Evolutionary conservation across 2,888 invertebrate species (phyloP).

Genomic region (Dryobota labecula): DNA sequence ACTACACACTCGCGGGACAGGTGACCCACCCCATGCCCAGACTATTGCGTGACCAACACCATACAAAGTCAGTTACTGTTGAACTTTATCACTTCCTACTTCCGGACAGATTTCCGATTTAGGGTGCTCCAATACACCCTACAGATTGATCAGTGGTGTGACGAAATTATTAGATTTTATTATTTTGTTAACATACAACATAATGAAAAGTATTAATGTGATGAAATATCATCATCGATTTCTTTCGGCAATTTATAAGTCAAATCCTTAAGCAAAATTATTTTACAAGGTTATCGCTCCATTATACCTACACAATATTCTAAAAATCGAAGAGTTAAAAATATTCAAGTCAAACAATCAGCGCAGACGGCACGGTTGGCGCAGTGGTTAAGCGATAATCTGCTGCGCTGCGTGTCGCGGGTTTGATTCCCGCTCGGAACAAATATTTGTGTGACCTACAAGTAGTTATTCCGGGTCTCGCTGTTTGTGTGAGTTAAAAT

Average conservation of each 20-base stretch:
- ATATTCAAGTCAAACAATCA: no score
- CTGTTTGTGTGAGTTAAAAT: no score
- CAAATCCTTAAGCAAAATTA: background rate
- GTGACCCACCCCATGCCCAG: slow-evolving; percentile 69
- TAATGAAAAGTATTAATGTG: background rate
- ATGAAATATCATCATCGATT: background rate
- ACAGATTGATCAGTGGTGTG: slow-evolving; percentile 35
- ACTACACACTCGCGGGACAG: slow-evolving; percentile 75
- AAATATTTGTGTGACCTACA: no score
- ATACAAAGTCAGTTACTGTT: slow-evolving; percentile 82
- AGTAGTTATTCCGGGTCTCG: no score
- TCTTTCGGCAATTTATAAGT: background rate
- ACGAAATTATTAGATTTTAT: background rate
- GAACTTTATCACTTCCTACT: slow-evolving; percentile 89
- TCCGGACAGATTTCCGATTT: slow-evolving; percentile 82
- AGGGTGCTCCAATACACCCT: slow-evolving; percentile 61
- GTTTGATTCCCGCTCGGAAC: no score
- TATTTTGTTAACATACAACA: background rate
- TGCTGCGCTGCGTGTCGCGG: no score
- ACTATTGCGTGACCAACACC: slow-evolving; percentile 82
- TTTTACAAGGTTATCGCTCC: background rate
- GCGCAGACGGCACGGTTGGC: no score
- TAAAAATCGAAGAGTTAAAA: no score
- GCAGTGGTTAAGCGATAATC: no score
- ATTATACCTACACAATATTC: no score